A percentile compares a stretch with the other conserved stretches of the same genome.
Evolutionary conservation across 2,888 invertebrate species (phyloP).

Genomic region (Zhuqinia jingwanae): DNA sequence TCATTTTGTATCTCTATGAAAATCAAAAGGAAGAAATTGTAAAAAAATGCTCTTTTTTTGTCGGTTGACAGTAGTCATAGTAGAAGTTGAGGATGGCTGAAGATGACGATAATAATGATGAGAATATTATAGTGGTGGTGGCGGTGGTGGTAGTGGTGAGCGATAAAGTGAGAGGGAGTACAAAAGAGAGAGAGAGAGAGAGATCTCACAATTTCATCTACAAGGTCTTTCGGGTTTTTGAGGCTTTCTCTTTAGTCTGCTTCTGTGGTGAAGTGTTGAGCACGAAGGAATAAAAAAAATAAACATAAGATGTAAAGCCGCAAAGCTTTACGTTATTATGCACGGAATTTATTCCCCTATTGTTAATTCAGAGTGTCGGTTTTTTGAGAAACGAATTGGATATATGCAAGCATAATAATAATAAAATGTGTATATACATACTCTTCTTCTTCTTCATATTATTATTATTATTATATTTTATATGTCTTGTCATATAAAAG

Average conservation of each 20-base stretch:
- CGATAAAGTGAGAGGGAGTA: conserved; percentile 21
- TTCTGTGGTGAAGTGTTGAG: conserved; percentile 61
- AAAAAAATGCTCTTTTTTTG: conserved; percentile 25
- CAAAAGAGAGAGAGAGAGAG: background rate
- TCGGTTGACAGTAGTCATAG: background rate
- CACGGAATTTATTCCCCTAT: conserved; percentile 51
- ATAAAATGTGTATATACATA: background rate
- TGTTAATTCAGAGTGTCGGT: conserved; percentile 22
- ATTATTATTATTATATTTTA: too few relatives aligned
- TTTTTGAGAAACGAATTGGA: background rate
- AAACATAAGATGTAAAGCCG: conserved; percentile 58
- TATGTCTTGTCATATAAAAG: background rate
- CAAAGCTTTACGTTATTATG: conserved; percentile 58
- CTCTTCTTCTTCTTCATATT: background rate
- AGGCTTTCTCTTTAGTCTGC: conserved; percentile 67
- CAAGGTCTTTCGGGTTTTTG: conserved; percentile 68
- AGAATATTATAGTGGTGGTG: background rate
- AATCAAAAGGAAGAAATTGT: conserved; percentile 9
- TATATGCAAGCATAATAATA: background rate
- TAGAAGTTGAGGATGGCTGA: conserved; percentile 16
- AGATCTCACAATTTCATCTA: background rate
- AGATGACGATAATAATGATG: background rate
- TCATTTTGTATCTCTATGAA: background rate
- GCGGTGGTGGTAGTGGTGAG: background rate
- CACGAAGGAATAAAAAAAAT: conserved; percentile 35